Percentiles rank a stretch among this genome's conserved stretches.
Conservation (phyloP, 2,888 invertebrate species). For the Mythimna vitellina region DNA sequence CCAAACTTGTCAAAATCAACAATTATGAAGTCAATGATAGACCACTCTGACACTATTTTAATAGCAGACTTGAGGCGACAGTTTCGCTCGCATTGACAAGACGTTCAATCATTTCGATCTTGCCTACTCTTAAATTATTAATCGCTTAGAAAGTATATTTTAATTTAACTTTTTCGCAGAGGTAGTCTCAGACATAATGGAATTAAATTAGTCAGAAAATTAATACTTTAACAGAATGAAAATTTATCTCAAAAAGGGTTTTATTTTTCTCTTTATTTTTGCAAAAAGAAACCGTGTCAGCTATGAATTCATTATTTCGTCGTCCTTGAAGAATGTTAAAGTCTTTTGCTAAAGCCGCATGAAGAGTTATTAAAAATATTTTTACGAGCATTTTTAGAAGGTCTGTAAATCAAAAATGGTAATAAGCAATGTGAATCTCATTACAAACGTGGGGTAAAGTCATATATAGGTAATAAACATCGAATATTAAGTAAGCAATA, state of each 20-base stretch:
- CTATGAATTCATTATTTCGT: constrained; percentile 37
- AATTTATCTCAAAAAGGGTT: constrained; percentile 26
- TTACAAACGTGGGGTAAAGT: too few relatives aligned
- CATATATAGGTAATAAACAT: too few relatives aligned
- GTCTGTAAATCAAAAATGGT: constrained; percentile 23
- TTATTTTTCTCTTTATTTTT: constrained; percentile 25
- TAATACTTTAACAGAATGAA: constrained; percentile 37
- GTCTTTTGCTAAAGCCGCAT: not conserved
- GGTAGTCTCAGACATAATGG: constrained; percentile 16
- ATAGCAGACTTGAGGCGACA: not conserved
- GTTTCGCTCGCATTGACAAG: not conserved
- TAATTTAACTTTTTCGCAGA: constrained; percentile 35
- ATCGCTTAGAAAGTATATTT: constrained; percentile 17
- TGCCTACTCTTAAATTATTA: constrained; percentile 24
- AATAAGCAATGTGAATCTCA: not conserved
- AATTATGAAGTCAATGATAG: too few relatives aligned
- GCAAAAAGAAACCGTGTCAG: constrained; percentile 9
- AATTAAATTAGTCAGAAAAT: constrained; percentile 46
- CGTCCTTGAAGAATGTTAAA: constrained; percentile 6
- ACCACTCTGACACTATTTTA: too few relatives aligned
- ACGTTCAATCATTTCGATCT: constrained; percentile 4
- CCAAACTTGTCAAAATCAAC: too few relatives aligned
- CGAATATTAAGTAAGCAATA: constrained; percentile 9
- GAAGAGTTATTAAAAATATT: constrained; percentile 18
- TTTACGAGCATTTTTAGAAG: constrained; percentile 26